phyloP scores from a whole-genome alignment of 2,797 vertebrate species.

The Heliangelus exortis region DNA sequence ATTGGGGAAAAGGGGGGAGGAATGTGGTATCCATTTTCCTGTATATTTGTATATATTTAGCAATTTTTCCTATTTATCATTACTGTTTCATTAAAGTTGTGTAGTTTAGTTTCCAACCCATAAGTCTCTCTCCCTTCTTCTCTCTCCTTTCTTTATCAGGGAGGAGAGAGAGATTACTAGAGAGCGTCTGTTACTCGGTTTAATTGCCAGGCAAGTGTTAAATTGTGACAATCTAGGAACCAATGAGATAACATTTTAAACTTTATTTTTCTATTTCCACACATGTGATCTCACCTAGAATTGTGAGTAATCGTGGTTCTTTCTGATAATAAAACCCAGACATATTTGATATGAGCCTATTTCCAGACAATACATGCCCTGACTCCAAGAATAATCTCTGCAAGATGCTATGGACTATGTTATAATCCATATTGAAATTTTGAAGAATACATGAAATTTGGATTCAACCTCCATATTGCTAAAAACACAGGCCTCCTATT shows the following conservation, averaged over 20 bases:
- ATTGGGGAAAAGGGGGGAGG: too few relatives aligned
- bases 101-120: too few relatives aligned
- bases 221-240: not conserved
- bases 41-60: too few relatives aligned
- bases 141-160: too few relatives aligned
- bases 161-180: too few relatives aligned
- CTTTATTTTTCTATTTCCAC: not conserved
- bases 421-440: not conserved
- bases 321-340: not conserved
- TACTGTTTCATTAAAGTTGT: too few relatives aligned
- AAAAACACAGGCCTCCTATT: not conserved
- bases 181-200: too few relatives aligned
- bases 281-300: not conserved
- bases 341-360: not conserved
- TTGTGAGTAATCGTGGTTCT: not conserved
- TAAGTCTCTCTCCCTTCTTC: too few relatives aligned
- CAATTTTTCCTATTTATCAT: too few relatives aligned
- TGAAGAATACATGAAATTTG: not conserved
- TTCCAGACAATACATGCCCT: not conserved
- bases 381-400: not conserved
- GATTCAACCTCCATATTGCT: not conserved
- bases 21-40: too few relatives aligned
- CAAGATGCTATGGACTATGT: accelerated
- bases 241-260: not conserved
- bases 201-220: too few relatives aligned